These are phyloP conservation scores for Phlogophora meticulosa DNA, from an alignment of 2,888 invertebrate genomes.

Conservation along the genomic window DNA sequence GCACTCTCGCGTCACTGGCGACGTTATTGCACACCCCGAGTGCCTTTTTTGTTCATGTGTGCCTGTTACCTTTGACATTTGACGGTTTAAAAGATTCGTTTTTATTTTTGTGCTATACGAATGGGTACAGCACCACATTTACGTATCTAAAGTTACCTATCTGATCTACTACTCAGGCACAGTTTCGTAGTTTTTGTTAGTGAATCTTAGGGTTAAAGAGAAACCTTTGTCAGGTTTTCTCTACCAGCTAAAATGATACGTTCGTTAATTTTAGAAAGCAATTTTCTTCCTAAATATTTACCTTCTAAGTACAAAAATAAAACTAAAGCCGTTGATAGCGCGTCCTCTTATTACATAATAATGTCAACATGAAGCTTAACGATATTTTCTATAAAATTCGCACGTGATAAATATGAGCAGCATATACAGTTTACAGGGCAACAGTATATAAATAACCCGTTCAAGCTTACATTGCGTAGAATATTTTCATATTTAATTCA, in stretches of 20 bases:
- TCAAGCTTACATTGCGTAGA: conserved; percentile 16
- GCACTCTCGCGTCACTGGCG: conserved; percentile 47
- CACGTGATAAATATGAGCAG: conserved; percentile 5
- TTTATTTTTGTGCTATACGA: not conserved
- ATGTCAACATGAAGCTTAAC: not conserved
- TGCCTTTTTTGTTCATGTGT: conserved; percentile 27
- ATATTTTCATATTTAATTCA: conserved; percentile 41
- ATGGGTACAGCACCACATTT: not conserved
- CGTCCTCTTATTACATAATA: conserved; percentile 4
- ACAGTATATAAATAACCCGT: conserved; percentile 24
- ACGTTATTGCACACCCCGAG: conserved; percentile 44
- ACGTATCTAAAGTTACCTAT: not conserved
- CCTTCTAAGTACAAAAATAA: too few relatives aligned
- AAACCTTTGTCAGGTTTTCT: too few relatives aligned
- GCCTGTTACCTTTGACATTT: conserved; percentile 34
- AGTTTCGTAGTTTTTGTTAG: too few relatives aligned
- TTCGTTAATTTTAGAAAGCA: too few relatives aligned
- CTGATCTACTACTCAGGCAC: too few relatives aligned
- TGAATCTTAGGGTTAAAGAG: too few relatives aligned
- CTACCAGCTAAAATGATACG: too few relatives aligned
- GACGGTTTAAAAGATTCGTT: conserved; percentile 5
- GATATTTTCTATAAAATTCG: conserved; percentile 12
- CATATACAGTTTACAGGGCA: conserved; percentile 3
- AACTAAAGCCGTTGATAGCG: not conserved
- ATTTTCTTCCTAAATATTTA: too few relatives aligned